Conservation (phyloP, 1,140 invertebrate genomes). For the Cotesia typhae region DNA sequence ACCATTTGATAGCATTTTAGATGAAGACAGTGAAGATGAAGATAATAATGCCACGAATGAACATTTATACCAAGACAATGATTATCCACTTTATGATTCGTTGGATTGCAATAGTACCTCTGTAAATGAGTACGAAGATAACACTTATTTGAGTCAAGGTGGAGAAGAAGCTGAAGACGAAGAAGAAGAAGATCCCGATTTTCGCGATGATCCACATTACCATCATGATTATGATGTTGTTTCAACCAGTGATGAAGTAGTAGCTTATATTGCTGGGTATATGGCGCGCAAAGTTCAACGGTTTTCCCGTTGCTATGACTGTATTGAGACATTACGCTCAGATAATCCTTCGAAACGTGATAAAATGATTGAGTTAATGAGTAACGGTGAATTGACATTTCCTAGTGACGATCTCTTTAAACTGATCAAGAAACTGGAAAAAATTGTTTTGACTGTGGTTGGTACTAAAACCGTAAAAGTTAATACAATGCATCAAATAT, state of each 20-base stretch:
- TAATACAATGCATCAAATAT: constrained; percentile 24
- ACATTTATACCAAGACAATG: no score
- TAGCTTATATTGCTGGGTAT: constrained; percentile 36
- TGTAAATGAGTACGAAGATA: no score
- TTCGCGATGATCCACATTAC: not conserved
- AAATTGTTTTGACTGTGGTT: constrained; percentile 20
- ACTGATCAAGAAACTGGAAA: constrained; percentile 18
- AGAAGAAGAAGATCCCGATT: not conserved
- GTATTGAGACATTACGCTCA: constrained; percentile 23
- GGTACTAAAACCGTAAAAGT: constrained; percentile 15
- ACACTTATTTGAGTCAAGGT: not conserved
- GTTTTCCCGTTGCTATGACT: constrained; percentile 21
- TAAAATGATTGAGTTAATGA: constrained; percentile 27
- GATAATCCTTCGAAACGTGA: constrained; percentile 14
- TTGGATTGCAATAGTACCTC: no score
- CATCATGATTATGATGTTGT: constrained; percentile 36
- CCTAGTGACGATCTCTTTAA: constrained; percentile 27
- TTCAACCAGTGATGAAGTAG: constrained; percentile 30
- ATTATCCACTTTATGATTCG: no score
- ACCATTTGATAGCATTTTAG: not conserved
- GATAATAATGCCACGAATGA: no score
- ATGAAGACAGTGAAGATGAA: not conserved
- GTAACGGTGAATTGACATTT: constrained; percentile 14
- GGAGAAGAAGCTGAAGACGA: not conserved
- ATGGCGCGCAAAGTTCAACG: constrained; percentile 33